phyloP scores from a whole-genome alignment of 2,797 vertebrate species.

The Lepus townsendii region DNA sequence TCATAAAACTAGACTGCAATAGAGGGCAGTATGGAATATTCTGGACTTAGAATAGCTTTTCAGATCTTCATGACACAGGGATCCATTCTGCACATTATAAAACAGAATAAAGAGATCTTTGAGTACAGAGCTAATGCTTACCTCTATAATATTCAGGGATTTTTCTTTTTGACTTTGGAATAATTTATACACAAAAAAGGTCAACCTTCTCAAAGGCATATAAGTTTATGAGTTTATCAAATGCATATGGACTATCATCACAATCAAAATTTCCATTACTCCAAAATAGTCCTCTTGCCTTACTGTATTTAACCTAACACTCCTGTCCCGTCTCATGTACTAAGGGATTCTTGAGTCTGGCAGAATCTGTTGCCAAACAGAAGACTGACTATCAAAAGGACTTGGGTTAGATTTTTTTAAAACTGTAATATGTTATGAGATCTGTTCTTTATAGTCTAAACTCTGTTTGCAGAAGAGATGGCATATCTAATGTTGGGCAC shows the following conservation, averaged over 20 bases:
- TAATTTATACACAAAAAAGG: background rate
- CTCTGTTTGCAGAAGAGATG: background rate
- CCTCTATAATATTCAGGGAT: background rate
- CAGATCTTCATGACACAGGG: background rate
- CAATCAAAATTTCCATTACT: background rate
- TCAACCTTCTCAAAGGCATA: background rate
- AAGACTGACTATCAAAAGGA: background rate
- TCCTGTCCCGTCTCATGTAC: background rate
- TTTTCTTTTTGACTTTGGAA: background rate
- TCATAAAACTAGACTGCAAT: background rate
- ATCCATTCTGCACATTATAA: background rate
- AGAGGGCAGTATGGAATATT: background rate
- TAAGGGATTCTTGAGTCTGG: background rate
- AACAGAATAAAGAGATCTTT: background rate
- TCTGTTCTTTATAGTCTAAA: conserved; percentile 3
- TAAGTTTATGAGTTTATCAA: conserved; percentile 13
- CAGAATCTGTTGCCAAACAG: background rate
- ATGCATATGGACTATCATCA: background rate
- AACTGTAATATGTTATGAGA: background rate
- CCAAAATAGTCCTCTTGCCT: background rate
- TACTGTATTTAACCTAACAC: background rate
- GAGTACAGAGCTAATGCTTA: background rate
- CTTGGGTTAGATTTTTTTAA: background rate
- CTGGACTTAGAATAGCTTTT: background rate
- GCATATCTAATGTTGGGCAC: background rate